Base-by-base conservation (phyloP, 2,888 invertebrate species). In the Muschampia plurimacula region DNA sequence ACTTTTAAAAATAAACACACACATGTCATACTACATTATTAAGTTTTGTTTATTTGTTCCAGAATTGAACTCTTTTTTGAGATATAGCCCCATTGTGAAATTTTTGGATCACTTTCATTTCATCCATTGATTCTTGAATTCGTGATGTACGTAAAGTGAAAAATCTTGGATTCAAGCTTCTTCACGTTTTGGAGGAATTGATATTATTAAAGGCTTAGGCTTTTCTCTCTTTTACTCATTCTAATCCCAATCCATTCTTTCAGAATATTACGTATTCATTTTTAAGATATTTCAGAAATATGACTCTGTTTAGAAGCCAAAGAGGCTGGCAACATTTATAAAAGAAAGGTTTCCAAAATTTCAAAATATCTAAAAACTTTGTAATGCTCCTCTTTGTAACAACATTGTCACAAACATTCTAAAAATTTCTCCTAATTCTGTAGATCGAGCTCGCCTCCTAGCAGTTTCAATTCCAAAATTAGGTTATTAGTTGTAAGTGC, bases 401-500 rank as follows among this genome's bases (percentile, higher is more conserved):
- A 12, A 46, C 2, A 3, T 13, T 13, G 12, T 46, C 5, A 13
- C 13, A 2, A 12, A 12, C 5, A 12, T 46, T 2, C 2, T 46
- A 0, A 46, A 46, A 13, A 2, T 0, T 13, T 12, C 46, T 4
- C 28, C 15, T 49, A 65, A 44, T 22, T 13, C 22, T 15, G 46
- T 15, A 22, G 65, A 65, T 13, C 46, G 65, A 9, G 65, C 65
- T 22, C 41, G 65, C 15, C n/a, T 65, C 9, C 65, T 65, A 8
- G 44, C 65, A 6, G 44, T 49, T 44, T 44, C 64, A 12, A 46
- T 39, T n/a, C n/a, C 5, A 44, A 13, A 64, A 64, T 64, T 15
- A 7, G 64, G 64, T n/a, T 22, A 9, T 22, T 64, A 46, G n/a
- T 22, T 64, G n/a, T 15, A 64, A 8, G 64, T 64, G 22, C 64